A percentile compares a stretch with the other conserved stretches of the same genome.
phyloP scores from a whole-genome alignment of 2,797 vertebrate genomes.

The Lithobates pipiens region DNA sequence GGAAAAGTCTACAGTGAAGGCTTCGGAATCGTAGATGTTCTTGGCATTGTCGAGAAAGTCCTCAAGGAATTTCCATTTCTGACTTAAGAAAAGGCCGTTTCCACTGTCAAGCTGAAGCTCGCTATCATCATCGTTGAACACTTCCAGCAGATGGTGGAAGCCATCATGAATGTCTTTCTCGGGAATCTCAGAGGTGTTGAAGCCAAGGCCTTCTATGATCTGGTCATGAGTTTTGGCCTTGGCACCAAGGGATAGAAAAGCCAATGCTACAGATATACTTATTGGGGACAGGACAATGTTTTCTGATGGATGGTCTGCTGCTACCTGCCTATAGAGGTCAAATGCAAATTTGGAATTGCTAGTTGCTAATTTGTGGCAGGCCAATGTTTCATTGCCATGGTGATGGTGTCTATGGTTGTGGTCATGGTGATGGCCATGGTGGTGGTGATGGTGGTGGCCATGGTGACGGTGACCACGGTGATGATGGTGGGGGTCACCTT shows the following conservation, averaged over 20 bases:
- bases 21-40: slow-evolving; percentile 77
- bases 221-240: slow-evolving; percentile 81
- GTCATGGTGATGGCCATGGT: background rate
- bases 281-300: slow-evolving; percentile 91
- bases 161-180: slow-evolving; percentile 77
- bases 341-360: slow-evolving; percentile 82
- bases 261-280: slow-evolving; percentile 84
- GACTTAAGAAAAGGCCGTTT: slow-evolving; percentile 81
- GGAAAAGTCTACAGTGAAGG: slow-evolving; percentile 78
- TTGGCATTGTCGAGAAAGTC: slow-evolving; percentile 77
- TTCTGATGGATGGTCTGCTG: slow-evolving; percentile 64
- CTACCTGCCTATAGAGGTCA: slow-evolving; percentile 80
- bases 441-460: slow-evolving; percentile 25
- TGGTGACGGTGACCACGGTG: background rate
- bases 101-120: slow-evolving; percentile 74
- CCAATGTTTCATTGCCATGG: slow-evolving; percentile 25
- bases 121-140: slow-evolving; percentile 66
- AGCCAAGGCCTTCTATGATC: slow-evolving; percentile 81
- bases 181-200: slow-evolving; percentile 73
- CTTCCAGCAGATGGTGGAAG: slow-evolving; percentile 76
- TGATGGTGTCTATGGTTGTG: background rate
- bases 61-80: slow-evolving; percentile 71
- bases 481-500: background rate
- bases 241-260: slow-evolving; percentile 86
- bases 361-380: slow-evolving; percentile 59